Evolutionary conservation across 2,113 vertebrate genomes (phyloP).

Genomic region (Amphiprion percula): DNA sequence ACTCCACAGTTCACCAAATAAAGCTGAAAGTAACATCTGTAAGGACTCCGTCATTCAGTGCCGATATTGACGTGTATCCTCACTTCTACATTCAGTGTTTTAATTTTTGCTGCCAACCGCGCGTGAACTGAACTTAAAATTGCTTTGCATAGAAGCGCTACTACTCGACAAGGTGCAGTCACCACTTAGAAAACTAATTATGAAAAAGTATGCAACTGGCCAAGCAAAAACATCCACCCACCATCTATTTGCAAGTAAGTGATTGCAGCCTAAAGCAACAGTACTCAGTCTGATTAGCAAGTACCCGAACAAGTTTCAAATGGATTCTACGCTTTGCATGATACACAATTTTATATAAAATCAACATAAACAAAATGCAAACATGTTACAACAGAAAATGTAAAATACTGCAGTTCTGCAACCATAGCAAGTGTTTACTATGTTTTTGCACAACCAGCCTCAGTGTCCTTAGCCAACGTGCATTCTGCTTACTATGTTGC

Average conservation of each 20-base stretch:
- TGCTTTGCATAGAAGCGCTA: background rate
- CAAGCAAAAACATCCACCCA: conserved; percentile 27
- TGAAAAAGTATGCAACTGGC: background rate
- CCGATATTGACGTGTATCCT: background rate
- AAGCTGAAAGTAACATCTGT: background rate
- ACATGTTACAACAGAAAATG: too few species aligned
- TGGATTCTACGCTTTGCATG: too few species aligned
- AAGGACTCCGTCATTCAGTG: background rate
- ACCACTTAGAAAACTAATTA: conserved; percentile 9
- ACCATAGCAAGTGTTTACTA: too few species aligned
- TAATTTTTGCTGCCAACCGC: background rate
- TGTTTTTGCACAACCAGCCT: too few species aligned
- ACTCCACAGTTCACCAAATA: background rate
- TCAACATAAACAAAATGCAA: too few species aligned
- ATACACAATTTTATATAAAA: too few species aligned
- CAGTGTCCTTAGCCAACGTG: too few species aligned
- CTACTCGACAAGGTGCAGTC: background rate
- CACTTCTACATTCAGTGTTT: background rate
- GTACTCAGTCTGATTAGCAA: background rate
- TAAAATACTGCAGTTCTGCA: too few species aligned
- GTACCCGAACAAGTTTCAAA: background rate
- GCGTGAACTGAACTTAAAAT: background rate
- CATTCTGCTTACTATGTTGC: too few species aligned
- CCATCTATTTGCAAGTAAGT: background rate
- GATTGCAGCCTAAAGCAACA: conserved; percentile 5